Conservation (phyloP, 2,888 invertebrate genomes). For the Tetanocera ferruginea region DNA sequence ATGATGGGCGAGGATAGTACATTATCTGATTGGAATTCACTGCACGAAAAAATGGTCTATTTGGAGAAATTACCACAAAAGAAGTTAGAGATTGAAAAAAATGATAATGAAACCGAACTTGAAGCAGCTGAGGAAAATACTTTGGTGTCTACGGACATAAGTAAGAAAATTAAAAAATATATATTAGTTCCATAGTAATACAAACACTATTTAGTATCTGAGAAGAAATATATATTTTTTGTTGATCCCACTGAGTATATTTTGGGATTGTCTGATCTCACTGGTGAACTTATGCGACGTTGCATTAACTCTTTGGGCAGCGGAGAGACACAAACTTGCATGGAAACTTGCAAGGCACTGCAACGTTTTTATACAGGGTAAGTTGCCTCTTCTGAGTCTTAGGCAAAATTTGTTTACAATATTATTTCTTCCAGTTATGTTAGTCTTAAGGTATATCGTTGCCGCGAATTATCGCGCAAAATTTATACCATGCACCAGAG, state of each 20-base stretch:
- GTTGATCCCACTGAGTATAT: constrained; percentile 74
- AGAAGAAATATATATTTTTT: constrained; percentile 55
- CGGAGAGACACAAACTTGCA: constrained; percentile 81
- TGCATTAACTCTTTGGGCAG: constrained; percentile 86
- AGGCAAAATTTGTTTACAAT: neutral
- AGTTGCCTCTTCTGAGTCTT: neutral
- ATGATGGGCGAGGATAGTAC: constrained; percentile 63
- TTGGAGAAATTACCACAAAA: constrained; percentile 24
- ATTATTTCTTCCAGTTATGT: constrained; percentile 59
- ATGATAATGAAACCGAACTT: too few species aligned
- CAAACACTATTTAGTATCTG: neutral
- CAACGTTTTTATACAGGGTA: constrained; percentile 70
- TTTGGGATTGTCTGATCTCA: constrained; percentile 87
- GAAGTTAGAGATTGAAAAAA: neutral
- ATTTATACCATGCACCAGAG: constrained; percentile 80
- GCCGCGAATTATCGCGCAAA: constrained; percentile 80
- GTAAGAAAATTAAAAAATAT: neutral
- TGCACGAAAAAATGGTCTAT: constrained; percentile 73
- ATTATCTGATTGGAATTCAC: constrained; percentile 75
- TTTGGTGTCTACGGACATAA: neutral
- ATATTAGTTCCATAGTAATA: neutral
- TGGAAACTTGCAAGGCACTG: constrained; percentile 80
- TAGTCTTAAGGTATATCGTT: constrained; percentile 71
- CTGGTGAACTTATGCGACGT: constrained; percentile 91
- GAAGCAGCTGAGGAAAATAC: neutral